phyloP scores from a whole-genome alignment of 2,113 vertebrate genomes.

The Microcebus murinus region DNA sequence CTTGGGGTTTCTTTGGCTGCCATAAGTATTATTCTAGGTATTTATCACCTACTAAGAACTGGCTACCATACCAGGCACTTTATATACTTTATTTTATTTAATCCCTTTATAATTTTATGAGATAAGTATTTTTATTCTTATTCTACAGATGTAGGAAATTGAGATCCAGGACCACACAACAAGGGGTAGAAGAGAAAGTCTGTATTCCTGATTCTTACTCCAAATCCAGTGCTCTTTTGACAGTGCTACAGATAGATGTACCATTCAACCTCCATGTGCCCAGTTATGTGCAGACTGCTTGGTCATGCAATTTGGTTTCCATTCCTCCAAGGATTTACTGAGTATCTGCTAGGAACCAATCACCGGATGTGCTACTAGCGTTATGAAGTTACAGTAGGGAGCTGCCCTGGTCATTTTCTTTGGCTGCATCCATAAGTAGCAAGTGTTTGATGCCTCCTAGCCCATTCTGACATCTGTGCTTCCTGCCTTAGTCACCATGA shows the following conservation, averaged over 20 bases:
- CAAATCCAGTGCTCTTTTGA: neutral
- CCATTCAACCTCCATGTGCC: neutral
- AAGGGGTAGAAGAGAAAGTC: neutral
- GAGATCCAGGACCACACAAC: neutral
- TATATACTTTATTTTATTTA: neutral
- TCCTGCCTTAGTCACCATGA: neutral
- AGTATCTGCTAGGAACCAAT: neutral
- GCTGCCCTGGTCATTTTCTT: neutral
- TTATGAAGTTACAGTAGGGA: neutral
- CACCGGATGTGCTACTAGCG: neutral
- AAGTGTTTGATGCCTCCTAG: neutral
- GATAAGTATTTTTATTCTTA: neutral
- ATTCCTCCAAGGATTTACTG: neutral
- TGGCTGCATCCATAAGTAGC: neutral
- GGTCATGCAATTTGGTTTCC: neutral
- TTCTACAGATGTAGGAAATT: neutral
- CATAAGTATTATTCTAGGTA: neutral
- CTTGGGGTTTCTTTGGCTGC: neutral
- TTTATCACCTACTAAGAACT: neutral
- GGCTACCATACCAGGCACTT: neutral
- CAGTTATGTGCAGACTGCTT: neutral
- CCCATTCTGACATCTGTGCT: neutral
- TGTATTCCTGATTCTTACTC: neutral
- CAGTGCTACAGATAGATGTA: fast-evolving
- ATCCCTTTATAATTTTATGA: neutral